Percentiles rank a stretch among this genome's conserved stretches.
Evolutionary conservation across 92 coral and sea anemone genomes (phyloP).

Genomic region (Ricordea florida): DNA sequence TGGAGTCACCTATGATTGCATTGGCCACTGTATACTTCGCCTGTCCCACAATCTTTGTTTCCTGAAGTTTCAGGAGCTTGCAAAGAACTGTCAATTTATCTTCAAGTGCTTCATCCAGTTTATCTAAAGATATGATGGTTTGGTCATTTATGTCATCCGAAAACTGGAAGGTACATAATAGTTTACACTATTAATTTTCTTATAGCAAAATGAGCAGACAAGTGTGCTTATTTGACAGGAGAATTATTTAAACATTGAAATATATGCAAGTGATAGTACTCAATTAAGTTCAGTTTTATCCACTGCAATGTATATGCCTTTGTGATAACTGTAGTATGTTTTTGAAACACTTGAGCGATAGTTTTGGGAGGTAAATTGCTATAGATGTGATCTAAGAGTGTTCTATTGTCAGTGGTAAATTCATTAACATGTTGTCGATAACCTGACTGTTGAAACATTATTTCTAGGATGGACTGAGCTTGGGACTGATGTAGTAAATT

Average conservation of each 20-base stretch:
- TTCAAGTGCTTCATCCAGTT: no score
- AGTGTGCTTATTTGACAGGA: no score
- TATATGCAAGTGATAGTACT: no score
- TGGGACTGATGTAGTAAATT: background rate
- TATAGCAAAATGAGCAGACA: no score
- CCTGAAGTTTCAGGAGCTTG: no score
- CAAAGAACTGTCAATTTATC: no score
- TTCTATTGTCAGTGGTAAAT: slow-evolving; percentile 48
- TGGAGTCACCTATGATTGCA: slow-evolving; percentile 2
- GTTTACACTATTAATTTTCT: no score
- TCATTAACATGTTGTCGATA: background rate
- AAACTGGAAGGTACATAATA: no score
- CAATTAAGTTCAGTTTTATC: background rate
- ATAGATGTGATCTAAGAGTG: slow-evolving; percentile 48
- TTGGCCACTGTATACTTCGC: background rate
- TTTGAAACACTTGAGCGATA: background rate
- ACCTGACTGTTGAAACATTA: background rate
- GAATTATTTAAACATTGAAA: no score
- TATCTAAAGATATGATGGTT: no score
- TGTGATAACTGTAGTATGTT: slow-evolving; percentile 26
- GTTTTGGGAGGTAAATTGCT: slow-evolving; percentile 4
- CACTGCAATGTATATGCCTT: background rate
- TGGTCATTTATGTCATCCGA: no score
- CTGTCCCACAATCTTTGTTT: no score
- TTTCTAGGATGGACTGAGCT: background rate